Evolutionary conservation across 1,140 invertebrate species (phyloP), one percentile per base, ranked within the genome.

Genomic region (Neoseiulus cucumeris): DNA sequence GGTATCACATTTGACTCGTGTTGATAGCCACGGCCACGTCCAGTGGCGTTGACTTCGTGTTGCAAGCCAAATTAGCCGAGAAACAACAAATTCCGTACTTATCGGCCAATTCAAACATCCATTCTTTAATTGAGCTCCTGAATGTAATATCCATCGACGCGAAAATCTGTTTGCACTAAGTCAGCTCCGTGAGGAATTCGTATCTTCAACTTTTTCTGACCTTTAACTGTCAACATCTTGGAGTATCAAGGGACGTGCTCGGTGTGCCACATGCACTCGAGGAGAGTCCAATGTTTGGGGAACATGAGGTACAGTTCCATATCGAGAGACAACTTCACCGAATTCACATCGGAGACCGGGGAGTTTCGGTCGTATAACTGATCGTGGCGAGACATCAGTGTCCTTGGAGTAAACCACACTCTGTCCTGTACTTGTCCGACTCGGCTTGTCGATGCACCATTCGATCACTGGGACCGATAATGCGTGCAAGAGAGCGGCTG

Each of bases 231-330:
- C 87, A 90, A 94, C 29, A 91, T 78, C 73, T 80, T 84, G 72
- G 86, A 81, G 72, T 81, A 82, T 64, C 84, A 84, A 1, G 85
- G 84, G 1, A 83, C 81, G 66, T 81, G 82, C 42, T 85, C 79
- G 0, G 91, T 87, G 75, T 91, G 85, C 47, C 83, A 79, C 67
- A 97, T 77, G 72, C 89, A 91, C 25, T 84, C 83, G 74, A 89
- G 86, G 18, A 96, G 79, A 7, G 84, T 87, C 92, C 93, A 97
- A 74, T 91, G 87, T 39, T 89, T 80, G 76, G 93, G 94, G 9
- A 95, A 75, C 2, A 69, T 67, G 44, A 80, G 69, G 28, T 78
- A 72, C 42, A 80, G 68, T 77, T 95, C 91, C 73, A 88, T 87
- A 71, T 91, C 87, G 73, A 87, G 86, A 7, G 77, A 77, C 22